Evolutionary conservation across 2,888 invertebrate species (phyloP).

Genomic region (Amphipyra tragopoginis): DNA sequence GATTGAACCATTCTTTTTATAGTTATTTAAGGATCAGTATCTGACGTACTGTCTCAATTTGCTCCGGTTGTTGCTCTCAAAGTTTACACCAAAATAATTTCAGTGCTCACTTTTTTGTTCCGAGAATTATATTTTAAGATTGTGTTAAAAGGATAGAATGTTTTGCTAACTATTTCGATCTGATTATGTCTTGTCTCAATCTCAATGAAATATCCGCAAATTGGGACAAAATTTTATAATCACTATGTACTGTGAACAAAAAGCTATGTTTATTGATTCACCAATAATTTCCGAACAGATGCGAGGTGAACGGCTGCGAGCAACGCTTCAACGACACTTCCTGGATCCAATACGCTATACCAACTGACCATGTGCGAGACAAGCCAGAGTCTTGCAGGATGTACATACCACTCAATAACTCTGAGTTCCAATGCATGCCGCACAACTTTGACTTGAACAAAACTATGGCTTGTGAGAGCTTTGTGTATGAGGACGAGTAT

Average conservation of each 20-base stretch:
- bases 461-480: conserved; percentile 74
- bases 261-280: no score
- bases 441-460: conserved; percentile 74
- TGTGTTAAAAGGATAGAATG: not conserved
- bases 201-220: no score
- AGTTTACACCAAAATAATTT: conserved; percentile 30
- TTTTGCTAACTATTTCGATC: not conserved
- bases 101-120: conserved; percentile 21
- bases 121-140: not conserved
- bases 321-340: conserved; percentile 83
- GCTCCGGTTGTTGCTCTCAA: conserved; percentile 37
- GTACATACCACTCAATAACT: conserved; percentile 67
- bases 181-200: no score
- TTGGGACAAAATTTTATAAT: no score
- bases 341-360: conserved; percentile 81
- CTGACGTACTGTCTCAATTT: conserved; percentile 24
- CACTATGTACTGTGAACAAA: no score
- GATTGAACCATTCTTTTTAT: conserved; percentile 23
- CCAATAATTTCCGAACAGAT: conserved; percentile 65
- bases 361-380: conserved; percentile 64
- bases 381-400: conserved; percentile 69
- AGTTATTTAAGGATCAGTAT: conserved; percentile 21
- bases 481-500: conserved; percentile 76
- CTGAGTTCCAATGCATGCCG: conserved; percentile 69
- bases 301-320: conserved; percentile 81